phyloP scores from a whole-genome alignment of 2,797 vertebrate genomes.

The Nyctalus aviator region DNA sequence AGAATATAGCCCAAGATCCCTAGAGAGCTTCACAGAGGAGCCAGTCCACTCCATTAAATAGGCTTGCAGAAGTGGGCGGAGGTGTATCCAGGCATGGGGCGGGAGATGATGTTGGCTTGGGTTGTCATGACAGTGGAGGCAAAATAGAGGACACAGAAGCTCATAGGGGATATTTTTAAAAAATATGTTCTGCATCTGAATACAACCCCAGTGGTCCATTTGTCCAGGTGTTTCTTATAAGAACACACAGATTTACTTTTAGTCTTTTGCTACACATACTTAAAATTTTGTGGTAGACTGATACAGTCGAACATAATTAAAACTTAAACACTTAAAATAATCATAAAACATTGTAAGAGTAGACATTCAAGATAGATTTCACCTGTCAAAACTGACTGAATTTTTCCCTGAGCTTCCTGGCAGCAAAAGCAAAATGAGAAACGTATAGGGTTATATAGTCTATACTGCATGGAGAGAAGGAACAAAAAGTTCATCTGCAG shows the following conservation, averaged over 20 bases:
- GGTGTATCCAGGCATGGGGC: no score
- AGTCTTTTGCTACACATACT: not conserved
- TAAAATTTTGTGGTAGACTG: not conserved
- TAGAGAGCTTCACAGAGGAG: not conserved
- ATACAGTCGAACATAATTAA: not conserved
- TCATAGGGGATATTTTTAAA: not conserved
- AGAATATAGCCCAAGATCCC: no score
- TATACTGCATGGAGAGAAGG: not conserved
- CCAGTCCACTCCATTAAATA: not conserved
- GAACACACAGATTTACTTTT: not conserved
- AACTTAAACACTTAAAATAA: not conserved
- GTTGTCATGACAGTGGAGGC: no score
- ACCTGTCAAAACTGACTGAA: not conserved
- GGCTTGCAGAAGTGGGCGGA: not conserved
- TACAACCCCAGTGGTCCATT: not conserved
- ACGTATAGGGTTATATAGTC: not conserved
- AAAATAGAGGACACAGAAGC: not conserved
- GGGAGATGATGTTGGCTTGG: not conserved
- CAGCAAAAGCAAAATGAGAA: conserved; percentile 34
- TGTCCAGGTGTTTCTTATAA: not conserved
- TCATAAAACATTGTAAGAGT: not conserved
- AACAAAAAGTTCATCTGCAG: not conserved
- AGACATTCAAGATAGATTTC: not conserved
- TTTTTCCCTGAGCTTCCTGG: not conserved
- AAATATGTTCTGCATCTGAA: not conserved